These are phyloP conservation scores for Polylopha cassiicola DNA, from an alignment of 2,888 invertebrate genomes.

Conservation along the genomic window DNA sequence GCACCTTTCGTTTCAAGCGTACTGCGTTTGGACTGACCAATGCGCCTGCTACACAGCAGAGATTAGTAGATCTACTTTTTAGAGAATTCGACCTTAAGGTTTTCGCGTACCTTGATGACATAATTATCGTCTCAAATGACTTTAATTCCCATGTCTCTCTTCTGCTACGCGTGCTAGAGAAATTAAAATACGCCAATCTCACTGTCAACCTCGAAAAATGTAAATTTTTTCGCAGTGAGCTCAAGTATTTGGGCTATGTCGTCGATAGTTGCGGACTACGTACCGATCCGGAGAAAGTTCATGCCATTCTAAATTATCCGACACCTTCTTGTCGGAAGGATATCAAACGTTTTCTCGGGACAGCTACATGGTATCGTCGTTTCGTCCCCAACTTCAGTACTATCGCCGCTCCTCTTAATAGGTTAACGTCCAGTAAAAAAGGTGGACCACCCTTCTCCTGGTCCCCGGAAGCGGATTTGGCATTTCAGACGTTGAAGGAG, in stretches of 20 bases:
- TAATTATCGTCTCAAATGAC: constrained; percentile 11
- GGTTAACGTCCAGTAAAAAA: too few relatives aligned
- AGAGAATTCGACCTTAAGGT: constrained; percentile 24
- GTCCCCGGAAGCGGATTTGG: constrained; percentile 7
- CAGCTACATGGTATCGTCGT: constrained; percentile 15
- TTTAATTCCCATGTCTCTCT: constrained; percentile 16
- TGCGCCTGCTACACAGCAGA: neutral
- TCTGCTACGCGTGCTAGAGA: constrained; percentile 21
- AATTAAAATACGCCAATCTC: constrained; percentile 27
- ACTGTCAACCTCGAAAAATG: too few relatives aligned
- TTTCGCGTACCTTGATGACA: constrained; percentile 27
- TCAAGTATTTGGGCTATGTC: constrained; percentile 34
- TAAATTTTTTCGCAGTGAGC: constrained; percentile 24
- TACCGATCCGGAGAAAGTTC: constrained; percentile 26
- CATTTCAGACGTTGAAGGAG: constrained; percentile 5
- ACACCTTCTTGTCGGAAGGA: constrained; percentile 5
- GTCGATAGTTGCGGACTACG: constrained; percentile 31
- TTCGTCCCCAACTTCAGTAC: constrained; percentile 9
- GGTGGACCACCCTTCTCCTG: constrained; percentile 4
- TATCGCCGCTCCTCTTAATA: constrained; percentile 10
- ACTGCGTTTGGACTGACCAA: neutral
- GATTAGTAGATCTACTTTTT: constrained; percentile 16
- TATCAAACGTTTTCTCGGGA: constrained; percentile 15
- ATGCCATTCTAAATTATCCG: constrained; percentile 12
- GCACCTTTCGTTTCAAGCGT: neutral